Conservation (phyloP, 2,113 vertebrate species). For the Vireo altiloquus region DNA sequence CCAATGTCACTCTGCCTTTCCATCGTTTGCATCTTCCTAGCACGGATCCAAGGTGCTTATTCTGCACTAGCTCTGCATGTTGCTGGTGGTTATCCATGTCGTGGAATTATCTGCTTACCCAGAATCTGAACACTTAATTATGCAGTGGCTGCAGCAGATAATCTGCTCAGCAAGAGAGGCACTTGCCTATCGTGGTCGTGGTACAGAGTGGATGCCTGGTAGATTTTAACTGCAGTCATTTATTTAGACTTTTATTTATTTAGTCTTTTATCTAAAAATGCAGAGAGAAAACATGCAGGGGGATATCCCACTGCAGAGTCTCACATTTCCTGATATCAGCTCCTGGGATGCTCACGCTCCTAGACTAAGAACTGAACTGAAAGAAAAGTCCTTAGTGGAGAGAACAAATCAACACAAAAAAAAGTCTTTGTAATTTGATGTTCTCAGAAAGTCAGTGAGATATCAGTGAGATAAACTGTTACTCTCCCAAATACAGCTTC, state of each 20-base stretch:
- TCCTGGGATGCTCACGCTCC: background rate
- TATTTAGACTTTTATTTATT: background rate
- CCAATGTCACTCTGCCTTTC: background rate
- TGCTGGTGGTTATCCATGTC: background rate
- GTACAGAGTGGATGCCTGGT: background rate
- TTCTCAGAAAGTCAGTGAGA: background rate
- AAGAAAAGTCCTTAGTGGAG: background rate
- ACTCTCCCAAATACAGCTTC: background rate
- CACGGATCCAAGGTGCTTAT: background rate
- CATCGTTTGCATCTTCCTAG: background rate
- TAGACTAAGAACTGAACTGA: background rate
- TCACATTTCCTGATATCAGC: background rate
- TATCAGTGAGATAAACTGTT: background rate
- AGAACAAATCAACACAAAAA: background rate
- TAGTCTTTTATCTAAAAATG: background rate
- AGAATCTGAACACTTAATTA: background rate
- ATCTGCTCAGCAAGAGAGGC: background rate
- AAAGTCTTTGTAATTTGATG: background rate
- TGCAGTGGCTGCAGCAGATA: background rate
- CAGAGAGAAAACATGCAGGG: background rate
- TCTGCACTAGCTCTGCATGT: background rate
- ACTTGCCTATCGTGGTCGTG: fast-evolving
- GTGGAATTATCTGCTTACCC: background rate
- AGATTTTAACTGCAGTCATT: background rate
- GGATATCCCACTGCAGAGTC: background rate